Evolutionary conservation across 2,113 vertebrate species (phyloP), one percentile per base, ranked within the genome.

Genomic region (Cephalopterus ornatus): DNA sequence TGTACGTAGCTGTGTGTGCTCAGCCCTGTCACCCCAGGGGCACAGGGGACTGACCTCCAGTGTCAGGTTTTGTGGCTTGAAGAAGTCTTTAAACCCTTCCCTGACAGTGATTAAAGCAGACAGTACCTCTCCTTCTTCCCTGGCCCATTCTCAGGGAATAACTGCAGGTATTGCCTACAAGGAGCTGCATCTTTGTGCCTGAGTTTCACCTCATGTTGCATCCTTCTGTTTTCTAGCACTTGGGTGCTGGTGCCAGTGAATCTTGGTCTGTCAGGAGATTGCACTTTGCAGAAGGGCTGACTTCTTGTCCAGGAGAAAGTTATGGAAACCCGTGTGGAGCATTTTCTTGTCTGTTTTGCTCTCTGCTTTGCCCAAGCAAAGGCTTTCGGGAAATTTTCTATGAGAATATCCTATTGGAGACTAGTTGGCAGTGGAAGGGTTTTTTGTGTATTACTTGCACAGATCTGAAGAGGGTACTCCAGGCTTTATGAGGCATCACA

Each of bases 381-480:
- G 19, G 10, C 14, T 76, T n/a, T 50, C 6, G 14, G 18, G 59
- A 80, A 90, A 61, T 62, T 30, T 46, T 24, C 73, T 65, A 11
- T 44, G 32, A 39, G 78, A 71, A 59, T 41, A 49, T 63, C 35
- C 21, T 66, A 7, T 24, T 56, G 37, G 62, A 72, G 84, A n/a
- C 46, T 35, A 32, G 28, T 41, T 75, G 72, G 33, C 50, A 76
- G 52, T 5, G 3, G 58, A 75, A 88, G 19, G 30, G 19, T 3
- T 0, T 12, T 19, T 39, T 77, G 90, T 98, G 95, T 92, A 67
- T 72, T 87, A 78, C 88, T 97, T 97, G 79, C 49, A 71, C 65
- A 85, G 74, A 58, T 92, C 97, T 92, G 81, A 85, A 98, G 97
- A 96, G 96, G 97, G 96, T 95, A 95, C 94, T 77, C 70, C 56